Evolutionary conservation across 2,113 vertebrate genomes (phyloP).

Genomic region (Dipodomys stephensi): DNA sequence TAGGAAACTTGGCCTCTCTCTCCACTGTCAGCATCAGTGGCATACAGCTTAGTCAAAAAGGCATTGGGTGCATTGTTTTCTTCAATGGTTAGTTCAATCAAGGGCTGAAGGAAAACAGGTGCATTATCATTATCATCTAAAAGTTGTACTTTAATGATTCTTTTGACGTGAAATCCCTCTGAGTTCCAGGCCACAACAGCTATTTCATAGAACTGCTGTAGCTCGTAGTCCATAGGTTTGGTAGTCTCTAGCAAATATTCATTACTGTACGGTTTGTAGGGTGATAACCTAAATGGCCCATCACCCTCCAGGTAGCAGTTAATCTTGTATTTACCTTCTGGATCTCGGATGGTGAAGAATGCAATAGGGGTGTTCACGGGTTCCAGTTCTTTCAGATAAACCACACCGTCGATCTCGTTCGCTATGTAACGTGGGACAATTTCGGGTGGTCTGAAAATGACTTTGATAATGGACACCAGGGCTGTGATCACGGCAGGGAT

Average conservation of each 20-base stretch:
- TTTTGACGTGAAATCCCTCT: conserved; percentile 89
- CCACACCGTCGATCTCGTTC: conserved; percentile 92
- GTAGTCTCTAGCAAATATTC: conserved; percentile 97
- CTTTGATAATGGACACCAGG: conserved; percentile 91
- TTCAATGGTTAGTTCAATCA: conserved; percentile 94
- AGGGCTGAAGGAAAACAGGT: conserved; percentile 93
- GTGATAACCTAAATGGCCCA: conserved; percentile 94
- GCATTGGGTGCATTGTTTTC: conserved; percentile 96
- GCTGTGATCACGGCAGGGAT: conserved; percentile 95
- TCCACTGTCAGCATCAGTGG: conserved; percentile 94
- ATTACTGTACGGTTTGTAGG: conserved; percentile 93
- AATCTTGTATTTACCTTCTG: conserved; percentile 90
- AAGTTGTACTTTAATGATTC: conserved; percentile 92
- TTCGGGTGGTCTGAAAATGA: conserved; percentile 91
- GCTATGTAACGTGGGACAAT: conserved; percentile 95
- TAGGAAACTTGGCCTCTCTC: conserved; percentile 92
- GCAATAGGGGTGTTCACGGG: conserved; percentile 94
- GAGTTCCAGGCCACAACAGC: conserved; percentile 91
- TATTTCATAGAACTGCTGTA: conserved; percentile 91
- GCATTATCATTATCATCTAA: conserved; percentile 97
- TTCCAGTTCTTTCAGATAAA: conserved; percentile 95
- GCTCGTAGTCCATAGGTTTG: conserved; percentile 94
- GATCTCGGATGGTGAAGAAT: conserved; percentile 96
- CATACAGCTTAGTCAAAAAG: conserved; percentile 93
- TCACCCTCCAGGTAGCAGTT: conserved; percentile 92